A percentile compares a stretch with the other conserved stretches of the same genome.
Conservation (phyloP, 2,797 vertebrate species). For the Otolemur crassicaudatus region DNA sequence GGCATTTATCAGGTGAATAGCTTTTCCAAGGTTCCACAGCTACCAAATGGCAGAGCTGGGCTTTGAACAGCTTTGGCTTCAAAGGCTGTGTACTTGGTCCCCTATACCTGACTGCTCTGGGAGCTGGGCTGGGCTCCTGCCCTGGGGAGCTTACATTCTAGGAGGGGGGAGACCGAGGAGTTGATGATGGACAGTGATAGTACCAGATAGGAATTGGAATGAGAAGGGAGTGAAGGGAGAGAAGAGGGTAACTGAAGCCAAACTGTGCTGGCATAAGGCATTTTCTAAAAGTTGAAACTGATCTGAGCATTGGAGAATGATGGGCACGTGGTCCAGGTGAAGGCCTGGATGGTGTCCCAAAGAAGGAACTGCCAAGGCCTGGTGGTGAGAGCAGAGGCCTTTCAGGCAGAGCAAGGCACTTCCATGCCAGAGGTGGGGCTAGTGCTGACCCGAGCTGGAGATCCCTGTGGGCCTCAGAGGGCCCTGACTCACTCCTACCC, state of each 20-base stretch:
- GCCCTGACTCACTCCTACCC: background rate
- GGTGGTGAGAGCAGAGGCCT: background rate
- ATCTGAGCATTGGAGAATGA: background rate
- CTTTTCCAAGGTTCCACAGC: background rate
- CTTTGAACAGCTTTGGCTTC: background rate
- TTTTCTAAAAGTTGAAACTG: slow-evolving; percentile 15
- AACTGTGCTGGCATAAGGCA: background rate
- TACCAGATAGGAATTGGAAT: background rate
- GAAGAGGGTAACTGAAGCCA: background rate
- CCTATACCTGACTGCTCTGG: background rate
- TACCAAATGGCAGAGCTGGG: background rate
- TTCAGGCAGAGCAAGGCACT: background rate
- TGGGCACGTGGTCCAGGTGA: background rate
- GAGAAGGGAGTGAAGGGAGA: background rate
- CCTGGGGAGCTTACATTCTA: background rate
- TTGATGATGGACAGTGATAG: background rate
- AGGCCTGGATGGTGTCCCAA: background rate
- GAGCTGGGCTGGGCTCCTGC: background rate
- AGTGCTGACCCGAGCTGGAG: background rate
- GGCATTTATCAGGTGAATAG: background rate
- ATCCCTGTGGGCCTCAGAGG: background rate
- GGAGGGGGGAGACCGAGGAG: background rate
- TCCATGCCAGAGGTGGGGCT: background rate
- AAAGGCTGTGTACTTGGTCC: background rate
- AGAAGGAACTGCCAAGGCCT: background rate